Percentiles rank a stretch among this genome's conserved stretches.
phyloP scores from a whole-genome alignment of 2,113 vertebrate species.

The Aldabrachelys gigantea region DNA sequence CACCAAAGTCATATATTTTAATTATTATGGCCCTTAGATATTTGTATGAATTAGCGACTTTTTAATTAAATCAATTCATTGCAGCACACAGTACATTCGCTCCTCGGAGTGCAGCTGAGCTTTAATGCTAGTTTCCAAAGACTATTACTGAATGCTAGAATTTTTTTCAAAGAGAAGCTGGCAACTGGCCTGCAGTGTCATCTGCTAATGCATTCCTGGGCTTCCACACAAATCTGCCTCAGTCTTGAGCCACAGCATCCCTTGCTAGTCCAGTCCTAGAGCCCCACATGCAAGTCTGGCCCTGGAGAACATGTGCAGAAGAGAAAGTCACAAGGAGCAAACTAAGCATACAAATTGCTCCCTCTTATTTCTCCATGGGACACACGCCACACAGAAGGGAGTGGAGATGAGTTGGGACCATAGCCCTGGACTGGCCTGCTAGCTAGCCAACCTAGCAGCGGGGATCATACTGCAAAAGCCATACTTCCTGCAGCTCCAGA shows the following conservation, averaged over 20 bases:
- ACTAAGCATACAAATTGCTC: no score
- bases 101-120: fast-evolving
- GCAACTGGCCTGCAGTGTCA: background rate
- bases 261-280: no score
- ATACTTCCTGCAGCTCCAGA: no score
- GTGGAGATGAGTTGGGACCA: no score
- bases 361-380: no score
- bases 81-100: fast-evolving
- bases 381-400: no score
- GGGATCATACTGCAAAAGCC: no score
- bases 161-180: background rate
- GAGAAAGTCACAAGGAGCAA: background rate
- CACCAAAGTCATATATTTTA: background rate
- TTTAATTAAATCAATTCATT: background rate
- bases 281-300: background rate
- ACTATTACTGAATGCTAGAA: background rate
- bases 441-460: no score
- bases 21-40: background rate
- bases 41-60: background rate
- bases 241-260: no score
- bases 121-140: fast-evolving
- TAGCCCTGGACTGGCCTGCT: fast-evolving
- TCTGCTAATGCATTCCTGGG: background rate
- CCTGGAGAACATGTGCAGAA: fast-evolving
- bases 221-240: background rate